Conservation (phyloP, 2,888 invertebrate genomes). For the Didymodactylos carnosus region DNA sequence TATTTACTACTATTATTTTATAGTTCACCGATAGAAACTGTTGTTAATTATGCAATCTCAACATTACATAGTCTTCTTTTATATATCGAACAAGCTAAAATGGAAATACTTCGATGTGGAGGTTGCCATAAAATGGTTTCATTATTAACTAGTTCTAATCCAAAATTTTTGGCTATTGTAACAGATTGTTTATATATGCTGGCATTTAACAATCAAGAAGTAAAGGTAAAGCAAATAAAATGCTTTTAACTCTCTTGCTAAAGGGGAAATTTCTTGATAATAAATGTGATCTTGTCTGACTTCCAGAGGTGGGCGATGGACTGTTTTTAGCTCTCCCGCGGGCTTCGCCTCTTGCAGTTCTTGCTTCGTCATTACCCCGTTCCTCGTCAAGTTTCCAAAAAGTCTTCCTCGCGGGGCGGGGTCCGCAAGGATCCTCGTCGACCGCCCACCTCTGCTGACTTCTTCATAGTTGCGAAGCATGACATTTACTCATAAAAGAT, state of each 20-base stretch:
- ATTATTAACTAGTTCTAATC: conserved; percentile 64
- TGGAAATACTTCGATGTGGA: conserved; percentile 84
- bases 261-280: no score
- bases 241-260: neutral
- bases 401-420: no score
- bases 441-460: no score
- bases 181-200: conserved; percentile 94
- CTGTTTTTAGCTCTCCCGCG: no score
- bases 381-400: no score
- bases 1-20: neutral
- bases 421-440: no score
- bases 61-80: conserved; percentile 87
- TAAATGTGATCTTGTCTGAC: no score
- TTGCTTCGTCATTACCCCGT: conserved; percentile 78
- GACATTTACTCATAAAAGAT: no score
- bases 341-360: no score
- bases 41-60: conserved; percentile 92
- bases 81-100: conserved; percentile 80
- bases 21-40: conserved; percentile 84
- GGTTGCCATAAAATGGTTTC: conserved; percentile 64
- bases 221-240: conserved; percentile 41
- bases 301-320: no score
- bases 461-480: no score
- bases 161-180: conserved; percentile 93
- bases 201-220: conserved; percentile 91